Conservation (phyloP, 2,797 vertebrate genomes). For the Cryptoblepharus egeriae region DNA sequence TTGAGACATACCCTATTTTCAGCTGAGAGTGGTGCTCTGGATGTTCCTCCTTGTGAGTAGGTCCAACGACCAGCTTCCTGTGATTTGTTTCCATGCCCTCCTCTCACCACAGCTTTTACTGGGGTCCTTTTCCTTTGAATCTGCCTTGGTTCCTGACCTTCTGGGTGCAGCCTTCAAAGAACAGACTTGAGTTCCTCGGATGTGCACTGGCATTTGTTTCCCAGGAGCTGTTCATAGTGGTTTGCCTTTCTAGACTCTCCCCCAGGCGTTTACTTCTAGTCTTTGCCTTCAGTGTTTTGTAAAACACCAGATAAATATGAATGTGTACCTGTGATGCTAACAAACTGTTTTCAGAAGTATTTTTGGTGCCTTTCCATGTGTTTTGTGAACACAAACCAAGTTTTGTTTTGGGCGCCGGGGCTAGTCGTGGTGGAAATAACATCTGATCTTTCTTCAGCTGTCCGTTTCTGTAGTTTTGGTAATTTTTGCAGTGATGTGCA, state of each 20-base stretch:
- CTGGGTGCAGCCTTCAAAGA: neutral
- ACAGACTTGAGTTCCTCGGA: neutral
- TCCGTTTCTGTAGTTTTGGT: neutral
- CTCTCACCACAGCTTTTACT: neutral
- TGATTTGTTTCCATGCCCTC: fast-evolving
- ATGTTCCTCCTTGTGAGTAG: neutral
- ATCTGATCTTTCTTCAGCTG: neutral
- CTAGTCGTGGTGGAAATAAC: neutral
- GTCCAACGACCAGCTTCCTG: neutral
- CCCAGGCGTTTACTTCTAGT: neutral
- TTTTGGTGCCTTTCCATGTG: constrained; percentile 27
- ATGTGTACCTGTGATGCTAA: neutral
- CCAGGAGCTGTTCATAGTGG: neutral
- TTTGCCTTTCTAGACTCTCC: neutral
- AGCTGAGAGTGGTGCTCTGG: no score
- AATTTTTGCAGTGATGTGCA: neutral
- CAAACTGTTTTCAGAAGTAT: neutral
- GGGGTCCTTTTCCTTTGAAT: neutral
- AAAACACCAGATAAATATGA: constrained; percentile 20
- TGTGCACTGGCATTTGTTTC: neutral
- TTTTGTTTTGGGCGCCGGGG: no score
- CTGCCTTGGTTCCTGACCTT: fast-evolving
- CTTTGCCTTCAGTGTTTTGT: neutral
- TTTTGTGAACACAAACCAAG: neutral
- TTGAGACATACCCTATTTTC: no score